Conservation (phyloP, 1,140 invertebrate species). For the Prorops nasuta region DNA sequence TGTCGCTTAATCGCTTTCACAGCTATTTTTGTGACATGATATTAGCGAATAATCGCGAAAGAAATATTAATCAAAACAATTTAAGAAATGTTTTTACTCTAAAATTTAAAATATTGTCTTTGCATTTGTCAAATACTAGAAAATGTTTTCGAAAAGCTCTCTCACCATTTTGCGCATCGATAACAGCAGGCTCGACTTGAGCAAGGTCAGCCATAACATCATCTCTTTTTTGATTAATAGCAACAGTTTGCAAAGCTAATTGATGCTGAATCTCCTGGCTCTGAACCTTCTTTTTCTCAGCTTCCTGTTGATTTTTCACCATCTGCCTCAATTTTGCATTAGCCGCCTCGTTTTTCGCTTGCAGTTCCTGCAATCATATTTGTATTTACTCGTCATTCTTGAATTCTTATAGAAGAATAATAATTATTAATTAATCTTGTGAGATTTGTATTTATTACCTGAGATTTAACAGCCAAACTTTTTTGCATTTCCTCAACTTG, state of each 20-base stretch:
- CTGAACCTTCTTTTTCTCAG: constrained; percentile 97
- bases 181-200: constrained; percentile 96
- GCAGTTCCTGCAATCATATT: constrained; percentile 69
- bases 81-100: constrained; percentile 3
- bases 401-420: background rate
- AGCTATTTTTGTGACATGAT: constrained; percentile 61
- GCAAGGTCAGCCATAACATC: constrained; percentile 93
- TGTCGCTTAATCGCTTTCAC: constrained; percentile 96
- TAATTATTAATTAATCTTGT: too few species aligned
- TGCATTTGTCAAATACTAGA: constrained; percentile 8
- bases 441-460: too few species aligned
- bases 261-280: constrained; percentile 96
- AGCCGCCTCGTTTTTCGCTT: constrained; percentile 98
- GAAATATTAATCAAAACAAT: constrained; percentile 5
- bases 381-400: background rate
- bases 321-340: constrained; percentile 98
- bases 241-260: constrained; percentile 84
- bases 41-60: background rate
- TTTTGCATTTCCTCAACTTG: constrained; percentile 99
- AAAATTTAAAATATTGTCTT: constrained; percentile 5
- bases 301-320: constrained; percentile 99
- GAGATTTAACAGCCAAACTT: constrained; percentile 93
- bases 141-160: too few species aligned
- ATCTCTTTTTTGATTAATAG: constrained; percentile 89
- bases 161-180: constrained; percentile 96